Conservation (phyloP, 1,140 invertebrate genomes). For the Anoplolepis gracilipes region DNA sequence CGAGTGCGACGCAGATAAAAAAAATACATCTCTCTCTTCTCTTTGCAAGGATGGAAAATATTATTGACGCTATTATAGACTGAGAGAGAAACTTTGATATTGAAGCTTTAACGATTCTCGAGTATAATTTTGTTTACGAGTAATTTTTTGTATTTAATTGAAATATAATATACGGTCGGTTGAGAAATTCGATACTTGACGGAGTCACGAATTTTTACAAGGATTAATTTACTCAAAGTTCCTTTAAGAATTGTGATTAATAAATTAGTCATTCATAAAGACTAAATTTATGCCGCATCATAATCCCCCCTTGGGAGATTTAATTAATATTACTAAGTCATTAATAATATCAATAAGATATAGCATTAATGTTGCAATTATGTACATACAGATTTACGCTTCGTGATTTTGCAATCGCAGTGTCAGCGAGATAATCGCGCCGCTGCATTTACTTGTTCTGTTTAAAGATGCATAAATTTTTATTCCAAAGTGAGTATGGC, state of each 20-base stretch:
- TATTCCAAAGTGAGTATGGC: constrained; percentile 2
- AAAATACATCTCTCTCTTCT: constrained; percentile 7
- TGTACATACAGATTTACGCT: neutral
- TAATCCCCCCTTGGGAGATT: neutral
- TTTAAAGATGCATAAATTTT: constrained; percentile 40
- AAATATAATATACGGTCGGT: neutral
- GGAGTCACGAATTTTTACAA: neutral
- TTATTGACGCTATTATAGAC: constrained; percentile 5
- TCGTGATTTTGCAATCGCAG: constrained; percentile 18
- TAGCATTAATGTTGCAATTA: neutral
- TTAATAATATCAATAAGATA: constrained; percentile 42
- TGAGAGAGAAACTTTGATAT: neutral
- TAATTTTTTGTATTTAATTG: neutral
- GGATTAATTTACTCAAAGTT: neutral
- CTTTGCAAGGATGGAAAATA: constrained; percentile 41
- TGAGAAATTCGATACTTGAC: neutral
- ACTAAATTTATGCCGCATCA: constrained; percentile 15
- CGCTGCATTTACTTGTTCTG: constrained; percentile 31
- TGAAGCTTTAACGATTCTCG: neutral
- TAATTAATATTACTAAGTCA: constrained; percentile 40
- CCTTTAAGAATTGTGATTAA: neutral
- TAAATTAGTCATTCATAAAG: constrained; percentile 27
- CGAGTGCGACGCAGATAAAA: constrained; percentile 16
- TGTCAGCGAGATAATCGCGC: constrained; percentile 13
- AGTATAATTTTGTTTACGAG: constrained; percentile 11